Percentiles rank a stretch among this genome's conserved stretches.
phyloP scores from a whole-genome alignment of 1,140 invertebrate species.

The Polypedilum pembai region DNA sequence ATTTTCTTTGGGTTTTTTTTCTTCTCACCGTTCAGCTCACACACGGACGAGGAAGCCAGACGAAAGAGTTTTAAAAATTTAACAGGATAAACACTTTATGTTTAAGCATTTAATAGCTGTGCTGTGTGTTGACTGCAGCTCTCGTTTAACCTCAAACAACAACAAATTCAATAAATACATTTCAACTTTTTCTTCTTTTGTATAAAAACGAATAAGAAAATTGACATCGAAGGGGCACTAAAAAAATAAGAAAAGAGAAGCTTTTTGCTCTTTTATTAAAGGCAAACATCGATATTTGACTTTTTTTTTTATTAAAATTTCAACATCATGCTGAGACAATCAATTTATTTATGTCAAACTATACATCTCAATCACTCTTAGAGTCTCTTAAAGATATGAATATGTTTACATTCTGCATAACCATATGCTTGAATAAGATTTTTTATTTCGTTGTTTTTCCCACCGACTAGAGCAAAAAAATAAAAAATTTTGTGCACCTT shows the following conservation, averaged over 20 bases:
- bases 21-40: too few species aligned
- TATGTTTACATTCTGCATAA: neutral
- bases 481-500: constrained; percentile 16
- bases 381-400: neutral
- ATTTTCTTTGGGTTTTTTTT: neutral
- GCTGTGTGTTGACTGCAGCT: constrained; percentile 4
- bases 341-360: constrained; percentile 19
- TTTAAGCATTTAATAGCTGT: neutral
- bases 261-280: neutral
- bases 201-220: neutral
- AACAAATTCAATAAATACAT: too few species aligned
- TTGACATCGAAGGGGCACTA: neutral
- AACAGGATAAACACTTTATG: constrained; percentile 18
- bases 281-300: constrained; percentile 11
- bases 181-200: too few species aligned
- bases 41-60: neutral
- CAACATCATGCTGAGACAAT: constrained; percentile 16
- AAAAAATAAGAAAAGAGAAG: neutral
- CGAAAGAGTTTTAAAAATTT: constrained; percentile 8
- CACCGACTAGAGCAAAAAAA: neutral
- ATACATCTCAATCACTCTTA: constrained; percentile 6
- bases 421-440: constrained; percentile 1
- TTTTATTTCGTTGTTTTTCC: constrained; percentile 18
- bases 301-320: constrained; percentile 8
- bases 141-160: neutral